Evolutionary conservation across 2,113 vertebrate species (phyloP).

Genomic region (Pelecanoides urinatrix): DNA sequence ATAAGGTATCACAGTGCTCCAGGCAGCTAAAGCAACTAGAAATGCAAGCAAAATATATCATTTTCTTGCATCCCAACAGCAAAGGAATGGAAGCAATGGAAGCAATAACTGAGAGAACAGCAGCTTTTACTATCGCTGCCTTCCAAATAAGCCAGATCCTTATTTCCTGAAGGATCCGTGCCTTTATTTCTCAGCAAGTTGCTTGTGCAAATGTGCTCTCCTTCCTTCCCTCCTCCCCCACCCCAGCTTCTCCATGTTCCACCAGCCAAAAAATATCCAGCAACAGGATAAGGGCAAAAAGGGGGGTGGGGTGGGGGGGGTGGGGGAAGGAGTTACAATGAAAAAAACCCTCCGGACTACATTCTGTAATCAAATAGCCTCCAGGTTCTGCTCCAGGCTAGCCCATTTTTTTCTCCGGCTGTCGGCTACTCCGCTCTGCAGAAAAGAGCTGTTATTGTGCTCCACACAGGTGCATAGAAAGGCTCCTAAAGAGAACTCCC

Average conservation of each 20-base stretch:
- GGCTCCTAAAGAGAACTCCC: slow-evolving; percentile 57
- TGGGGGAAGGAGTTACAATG: neutral
- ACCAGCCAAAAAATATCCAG: slow-evolving; percentile 12
- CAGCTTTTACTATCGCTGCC: neutral
- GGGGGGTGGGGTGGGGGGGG: no score
- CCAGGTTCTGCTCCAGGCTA: slow-evolving; percentile 39
- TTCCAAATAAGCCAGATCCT: neutral
- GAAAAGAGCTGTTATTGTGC: slow-evolving; percentile 52
- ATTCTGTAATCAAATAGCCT: slow-evolving; percentile 26
- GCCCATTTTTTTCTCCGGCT: neutral
- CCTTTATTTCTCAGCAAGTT: neutral
- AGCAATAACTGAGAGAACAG: neutral
- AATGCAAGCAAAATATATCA: neutral
- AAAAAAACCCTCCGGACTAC: neutral
- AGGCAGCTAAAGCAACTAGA: neutral
- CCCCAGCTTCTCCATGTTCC: neutral
- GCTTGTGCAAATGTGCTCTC: neutral
- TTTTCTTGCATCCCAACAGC: neutral
- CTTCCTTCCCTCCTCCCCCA: neutral
- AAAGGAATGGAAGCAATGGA: neutral
- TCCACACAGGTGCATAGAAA: slow-evolving; percentile 59
- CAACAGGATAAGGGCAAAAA: neutral
- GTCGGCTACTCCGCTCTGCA: neutral
- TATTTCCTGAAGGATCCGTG: neutral
- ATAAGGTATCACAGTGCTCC: neutral